Base-by-base conservation (phyloP, 2,888 invertebrate genomes). In the Caradrina kadenii region DNA sequence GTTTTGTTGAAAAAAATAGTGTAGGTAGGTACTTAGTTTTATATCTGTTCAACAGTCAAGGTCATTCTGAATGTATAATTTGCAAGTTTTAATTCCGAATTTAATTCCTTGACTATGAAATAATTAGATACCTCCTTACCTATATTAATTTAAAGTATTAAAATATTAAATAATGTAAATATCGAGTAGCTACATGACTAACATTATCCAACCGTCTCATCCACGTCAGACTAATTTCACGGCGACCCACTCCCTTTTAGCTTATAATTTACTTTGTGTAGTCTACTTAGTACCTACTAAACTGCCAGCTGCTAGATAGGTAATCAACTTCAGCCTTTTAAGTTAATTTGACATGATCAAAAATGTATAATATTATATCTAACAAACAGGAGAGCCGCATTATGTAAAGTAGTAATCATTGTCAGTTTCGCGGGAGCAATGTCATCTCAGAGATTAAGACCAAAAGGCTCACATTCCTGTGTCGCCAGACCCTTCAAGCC, bases 41-140 rank as follows among this genome's bases (percentile, higher is more conserved):
- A 48, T 8, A 35, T 45, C 42, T 0, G 10, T 53, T 45, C 42
- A 76, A 76, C 56, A 21, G 52, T 76, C 21, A 76, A 54, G 65
- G 39, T 22, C 39, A 42, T 2, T 10, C 7, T 42, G 21, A 70
- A 31, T 31, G 74, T 26, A 39, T 3, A 21, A 19, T 35, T 76
- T 22, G 22, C 6, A 19, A 50, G 26, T 65, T 42, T 22, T 50
- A 50, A 45, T 67, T 5, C 11, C 53, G 31, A 50, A 26, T 42
- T 1, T 11, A 15, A n/a, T 54, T 54, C 3, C 35, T 42, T 49
- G 31, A 19, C 48, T 31, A 31, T 48, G 21, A 42, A 22, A n/a
- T n/a, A 15, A 19, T 31, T 10, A 7, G 11, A 8, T 35, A 35
- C n/a, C n/a, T n/a, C n/a, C n/a, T n/a, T n/a, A n/a, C 31, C 7